A percentile compares a stretch with the other conserved stretches of the same genome.
Conservation (phyloP, 1,140 invertebrate genomes). For the Mactra quadrangularis region DNA sequence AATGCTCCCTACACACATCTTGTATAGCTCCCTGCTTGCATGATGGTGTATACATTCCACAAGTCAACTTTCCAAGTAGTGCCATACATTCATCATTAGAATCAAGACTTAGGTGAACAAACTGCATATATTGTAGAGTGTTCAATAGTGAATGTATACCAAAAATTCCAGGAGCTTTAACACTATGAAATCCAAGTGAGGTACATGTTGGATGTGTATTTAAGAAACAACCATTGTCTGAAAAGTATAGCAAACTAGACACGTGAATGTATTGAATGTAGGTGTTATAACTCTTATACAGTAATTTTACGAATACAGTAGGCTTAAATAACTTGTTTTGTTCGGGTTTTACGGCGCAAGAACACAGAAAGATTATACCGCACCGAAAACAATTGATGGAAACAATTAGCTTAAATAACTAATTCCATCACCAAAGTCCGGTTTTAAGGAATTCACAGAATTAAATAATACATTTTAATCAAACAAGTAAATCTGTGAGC, state of each 20-base stretch:
- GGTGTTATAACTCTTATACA: background rate
- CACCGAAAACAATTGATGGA: no score
- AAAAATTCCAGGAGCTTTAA: background rate
- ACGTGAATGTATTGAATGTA: background rate
- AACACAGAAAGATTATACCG: no score
- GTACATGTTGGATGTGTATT: background rate
- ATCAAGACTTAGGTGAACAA: background rate
- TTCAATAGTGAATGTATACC: background rate
- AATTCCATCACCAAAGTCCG: no score
- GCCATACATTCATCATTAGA: background rate
- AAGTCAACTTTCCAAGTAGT: background rate
- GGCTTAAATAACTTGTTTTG: no score
- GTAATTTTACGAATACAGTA: no score
- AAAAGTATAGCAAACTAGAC: background rate
- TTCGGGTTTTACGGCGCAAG: no score
- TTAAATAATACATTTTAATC: no score
- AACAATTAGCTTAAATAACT: no score
- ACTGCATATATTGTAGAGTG: background rate
- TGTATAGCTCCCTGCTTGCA: background rate
- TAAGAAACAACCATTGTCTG: background rate
- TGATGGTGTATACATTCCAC: slow-evolving; percentile 8
- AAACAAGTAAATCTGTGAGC: no score
- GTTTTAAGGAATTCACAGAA: no score
- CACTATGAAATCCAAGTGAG: slow-evolving; percentile 7
- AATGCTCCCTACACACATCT: slow-evolving; percentile 1